Base-by-base conservation (phyloP, 2,888 invertebrate species). In the Agonopterix arenella region DNA sequence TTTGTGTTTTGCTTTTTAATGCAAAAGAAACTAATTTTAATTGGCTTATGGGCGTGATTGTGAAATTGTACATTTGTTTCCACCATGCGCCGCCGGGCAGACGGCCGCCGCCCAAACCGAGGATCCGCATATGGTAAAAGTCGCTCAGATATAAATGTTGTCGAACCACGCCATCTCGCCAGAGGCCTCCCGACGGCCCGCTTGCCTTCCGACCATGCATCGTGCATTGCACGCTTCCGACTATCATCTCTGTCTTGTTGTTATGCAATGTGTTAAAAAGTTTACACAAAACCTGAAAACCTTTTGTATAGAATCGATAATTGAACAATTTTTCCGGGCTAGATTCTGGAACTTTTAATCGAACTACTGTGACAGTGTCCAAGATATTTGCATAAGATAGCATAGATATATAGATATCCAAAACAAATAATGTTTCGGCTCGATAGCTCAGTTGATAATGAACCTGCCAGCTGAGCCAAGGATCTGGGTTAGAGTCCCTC, bases 41-140 rank as follows among this genome's bases (percentile, higher is more conserved):
- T 59, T 68, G 59, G 61, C 62, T 62, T 65, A 59, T 73, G 66
- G 71, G 71, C 68, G 69, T 70, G 68, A 64, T 64, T 73, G 74
- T 77, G 76, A 76, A 73, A 68, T 65, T 73, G 65, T 75, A 55
- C 68, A 68, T 88, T 85, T 89, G 73, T 86, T 91, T 90, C 86
- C 90, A 90, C 90, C 91, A 74, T 79, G 83, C 78, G 80, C 71
- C 73, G 79, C 65, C 74, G 73, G 67, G 80, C 90, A 94, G 94
- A 91, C 93, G 95, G 93, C 95, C 95, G 89, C 94, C 94, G 84
- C 92, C 95, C 82, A 94, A 95, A 91, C 95, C 96, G 91, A 93
- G 96, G 95, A 95, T 96, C 90, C 93, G 94, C 92, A 94, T 96
- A 93, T 96, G 96, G 96, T 96, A 96, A 96, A 70, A 72, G 72